Base-by-base conservation (phyloP, 2,797 vertebrate species). In the Argya squamiceps region DNA sequence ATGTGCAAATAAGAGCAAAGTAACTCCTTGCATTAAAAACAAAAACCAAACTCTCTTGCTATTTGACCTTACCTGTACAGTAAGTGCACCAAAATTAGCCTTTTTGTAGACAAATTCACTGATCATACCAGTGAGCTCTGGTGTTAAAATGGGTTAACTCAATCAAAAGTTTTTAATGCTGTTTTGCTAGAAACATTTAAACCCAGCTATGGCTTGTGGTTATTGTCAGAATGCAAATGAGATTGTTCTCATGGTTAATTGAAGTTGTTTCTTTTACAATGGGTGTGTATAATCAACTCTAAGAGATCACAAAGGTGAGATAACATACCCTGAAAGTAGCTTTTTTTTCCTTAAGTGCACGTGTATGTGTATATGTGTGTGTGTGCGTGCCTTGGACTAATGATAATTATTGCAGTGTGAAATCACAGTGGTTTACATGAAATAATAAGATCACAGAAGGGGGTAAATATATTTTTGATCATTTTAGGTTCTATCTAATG, bases 321-420 rank as follows among this genome's bases (percentile, higher is more conserved):
- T 98, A 97, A 97, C 97, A 97, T 97, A 96, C 96, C 98, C 98
- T 84, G 89, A 93, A 98, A 97, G 97, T 95, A 95, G 84, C 93
- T 75, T 97, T 97, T 94, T 90, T 93, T 93, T 81, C 96, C 96
- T 93, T 79, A 85, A 88, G 59, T 96, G 88, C 93, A 97, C 92
- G 55, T 95, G 94, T 86, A 68, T 97, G 64, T 95, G 93, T 95
- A 60, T 95, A 59, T 95, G 43, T 93, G 76, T 94, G 90, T 70
- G 46, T 55, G 56, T 41, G 89, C 71, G 11, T 96, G 91, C 96
- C 89, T 97, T 98, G 97, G 98, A 97, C 98, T 98, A 97, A 98
- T 98, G 98, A 98, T 98, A 98, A 98, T 98, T 98, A 98, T 98
- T 99, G 98, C 98, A 98, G 98, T 93, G 98, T 98, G 98, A 98